Evolutionary conservation across 92 coral and sea anemone genomes (phyloP).

Genomic region (Phenganax stokvisi): DNA sequence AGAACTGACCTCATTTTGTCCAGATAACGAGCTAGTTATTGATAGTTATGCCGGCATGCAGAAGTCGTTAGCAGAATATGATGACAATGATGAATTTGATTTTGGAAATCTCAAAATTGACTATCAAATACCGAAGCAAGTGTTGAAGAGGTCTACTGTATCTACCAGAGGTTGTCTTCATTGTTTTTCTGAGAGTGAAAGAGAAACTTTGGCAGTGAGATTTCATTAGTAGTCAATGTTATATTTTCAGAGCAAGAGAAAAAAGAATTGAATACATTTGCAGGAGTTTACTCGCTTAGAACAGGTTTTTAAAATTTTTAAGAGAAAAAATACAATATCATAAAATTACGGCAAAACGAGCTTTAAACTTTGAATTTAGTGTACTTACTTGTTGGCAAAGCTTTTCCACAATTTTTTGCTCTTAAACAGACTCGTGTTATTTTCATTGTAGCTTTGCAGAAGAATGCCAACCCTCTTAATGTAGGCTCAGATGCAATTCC

Average conservation of each 20-base stretch:
- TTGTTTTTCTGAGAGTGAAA: background rate
- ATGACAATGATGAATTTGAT: slow-evolving; percentile 85
- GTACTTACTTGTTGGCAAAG: background rate
- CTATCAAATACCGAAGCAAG: slow-evolving; percentile 70
- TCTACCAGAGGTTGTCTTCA: slow-evolving; percentile 16
- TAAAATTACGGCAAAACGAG: background rate
- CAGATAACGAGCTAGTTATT: slow-evolving; percentile 72
- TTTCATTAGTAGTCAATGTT: background rate
- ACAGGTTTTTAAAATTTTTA: slow-evolving; percentile 50
- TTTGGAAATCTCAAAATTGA: slow-evolving; percentile 84
- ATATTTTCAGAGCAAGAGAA: slow-evolving; percentile 61
- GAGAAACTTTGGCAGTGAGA: background rate
- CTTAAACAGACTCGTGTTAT: background rate
- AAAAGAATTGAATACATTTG: slow-evolving; percentile 81
- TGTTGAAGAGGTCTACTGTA: slow-evolving; percentile 27
- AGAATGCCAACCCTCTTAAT: slow-evolving; percentile 7
- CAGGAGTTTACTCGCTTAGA: slow-evolving; percentile 79
- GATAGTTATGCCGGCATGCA: slow-evolving; percentile 73
- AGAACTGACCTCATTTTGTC: slow-evolving; percentile 50
- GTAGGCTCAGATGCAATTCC: background rate
- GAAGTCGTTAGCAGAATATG: slow-evolving; percentile 53
- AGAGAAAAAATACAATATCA: background rate
- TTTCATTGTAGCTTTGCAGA: slow-evolving; percentile 10
- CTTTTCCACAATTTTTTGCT: background rate
- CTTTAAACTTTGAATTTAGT: background rate